phyloP scores from a whole-genome alignment of 1,140 invertebrate genomes.

The Eulimnadia texana region DNA sequence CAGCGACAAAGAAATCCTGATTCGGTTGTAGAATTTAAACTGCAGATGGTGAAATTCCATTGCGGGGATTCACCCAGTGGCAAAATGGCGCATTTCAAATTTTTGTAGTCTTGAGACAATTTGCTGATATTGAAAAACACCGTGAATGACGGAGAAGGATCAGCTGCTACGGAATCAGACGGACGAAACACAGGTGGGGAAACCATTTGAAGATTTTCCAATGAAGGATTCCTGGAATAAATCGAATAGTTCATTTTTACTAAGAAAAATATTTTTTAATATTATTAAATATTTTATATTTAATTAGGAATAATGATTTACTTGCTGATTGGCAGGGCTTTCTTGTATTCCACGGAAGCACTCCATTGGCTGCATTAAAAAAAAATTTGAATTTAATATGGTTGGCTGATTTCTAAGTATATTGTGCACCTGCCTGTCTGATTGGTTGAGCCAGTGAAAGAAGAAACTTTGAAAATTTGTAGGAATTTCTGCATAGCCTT shows the following conservation, averaged over 20 bases:
- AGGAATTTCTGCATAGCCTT: not conserved
- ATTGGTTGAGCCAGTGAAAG: not conserved
- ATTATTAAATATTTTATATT: not conserved
- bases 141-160: not conserved
- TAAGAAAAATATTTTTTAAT: not conserved
- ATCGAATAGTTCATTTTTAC: not conserved
- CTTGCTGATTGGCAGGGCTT: not conserved
- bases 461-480: not conserved
- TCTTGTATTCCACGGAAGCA: too few relatives aligned
- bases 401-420: not conserved
- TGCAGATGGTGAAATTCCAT: not conserved
- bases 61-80: not conserved
- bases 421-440: not conserved
- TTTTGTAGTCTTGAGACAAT: not conserved
- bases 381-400: not conserved
- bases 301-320: not conserved
- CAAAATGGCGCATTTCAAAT: not conserved
- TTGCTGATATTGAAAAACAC: not conserved
- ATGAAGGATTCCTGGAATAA: not conserved
- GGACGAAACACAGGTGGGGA: not conserved
- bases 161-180: not conserved
- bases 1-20: not conserved
- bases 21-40: not conserved
- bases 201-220: not conserved
- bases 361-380: not conserved